These are phyloP conservation scores for Sussaba pulchella DNA, from an alignment of 2,888 invertebrate species.

Conservation along the genomic window DNA sequence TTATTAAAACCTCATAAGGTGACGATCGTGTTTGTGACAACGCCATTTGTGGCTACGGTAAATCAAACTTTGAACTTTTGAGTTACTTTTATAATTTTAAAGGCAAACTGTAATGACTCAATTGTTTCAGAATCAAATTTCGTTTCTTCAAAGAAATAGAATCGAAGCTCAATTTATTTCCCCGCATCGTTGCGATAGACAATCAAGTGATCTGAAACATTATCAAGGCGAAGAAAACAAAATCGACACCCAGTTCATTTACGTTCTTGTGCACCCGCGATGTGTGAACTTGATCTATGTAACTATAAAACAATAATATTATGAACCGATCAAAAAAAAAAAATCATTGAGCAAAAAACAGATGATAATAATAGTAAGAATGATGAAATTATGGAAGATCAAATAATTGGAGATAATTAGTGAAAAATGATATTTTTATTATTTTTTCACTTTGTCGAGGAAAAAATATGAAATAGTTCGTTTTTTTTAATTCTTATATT, in stretches of 20 bases:
- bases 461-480: too few species aligned
- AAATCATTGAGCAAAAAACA: neutral
- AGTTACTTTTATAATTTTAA: neutral
- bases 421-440: too few species aligned
- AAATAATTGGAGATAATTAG: too few species aligned
- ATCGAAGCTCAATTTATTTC: slow-evolving; percentile 37
- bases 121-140: slow-evolving; percentile 45
- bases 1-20: neutral
- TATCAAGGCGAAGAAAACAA: neutral
- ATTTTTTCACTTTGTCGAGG: too few species aligned
- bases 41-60: slow-evolving; percentile 37
- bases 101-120: neutral
- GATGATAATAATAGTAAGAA: too few species aligned
- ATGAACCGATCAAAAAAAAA: neutral
- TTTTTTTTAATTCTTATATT: too few species aligned
- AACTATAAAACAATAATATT: neutral
- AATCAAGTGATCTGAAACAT: neutral
- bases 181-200: neutral
- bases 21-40: slow-evolving; percentile 46
- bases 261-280: slow-evolving; percentile 7
- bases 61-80: too few species aligned
- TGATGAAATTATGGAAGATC: too few species aligned
- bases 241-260: slow-evolving; percentile 39
- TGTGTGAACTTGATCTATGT: slow-evolving; percentile 23
- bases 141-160: slow-evolving; percentile 15